Evolutionary conservation across 2,888 invertebrate genomes (phyloP), one percentile per base, ranked within the genome.

Genomic region (Ectemnius continuus): DNA sequence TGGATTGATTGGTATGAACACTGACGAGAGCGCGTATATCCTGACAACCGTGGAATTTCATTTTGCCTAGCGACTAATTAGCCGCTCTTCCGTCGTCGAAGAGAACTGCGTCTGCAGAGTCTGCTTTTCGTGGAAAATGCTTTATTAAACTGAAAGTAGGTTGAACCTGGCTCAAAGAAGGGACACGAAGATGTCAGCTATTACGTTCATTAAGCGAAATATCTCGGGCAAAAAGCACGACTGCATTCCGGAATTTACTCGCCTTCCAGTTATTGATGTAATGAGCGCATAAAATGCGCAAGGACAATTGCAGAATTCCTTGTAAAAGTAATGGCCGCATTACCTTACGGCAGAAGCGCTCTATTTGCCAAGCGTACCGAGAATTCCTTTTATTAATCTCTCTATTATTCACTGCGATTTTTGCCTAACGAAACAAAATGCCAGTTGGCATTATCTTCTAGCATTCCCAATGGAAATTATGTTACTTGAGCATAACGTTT

Each of bases 61-160:
- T 56, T 59, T 60, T 14, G 45, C 20, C 63, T 14, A 26, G 56
- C 60, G 63, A 73, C 73, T 73, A 74, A 67, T 67, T 63, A 59
- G 52, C 36, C 16, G 36, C 48, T 57, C 67, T 47, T 56, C 56
- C 60, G 61, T 36, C 26, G 20, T 56, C 20, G 48, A 60, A 62
- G 28, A 16, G 11, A 59, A 45, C 16, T 46, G 45, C 18, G 52
- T 66, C 65, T 28, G n/a, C 11, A n/a, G 11, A n/a, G 2, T 23
- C 23, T 14, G 6, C 28, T 70, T 56, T 11, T 59, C 18, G 28
- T 16, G 59, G 60, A 36, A 62, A 72, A 67, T 62, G 65, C 72
- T 62, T 60, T 26, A 58, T 48, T 73, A 66, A 73, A 72, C 66
- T 61, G 45, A 61, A 72, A 66, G 72, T 45, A 61, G 18, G 57